Evolutionary conservation across 1,140 invertebrate genomes (phyloP), one percentile per base, ranked within the genome.

Genomic region (Magallana angulata): DNA sequence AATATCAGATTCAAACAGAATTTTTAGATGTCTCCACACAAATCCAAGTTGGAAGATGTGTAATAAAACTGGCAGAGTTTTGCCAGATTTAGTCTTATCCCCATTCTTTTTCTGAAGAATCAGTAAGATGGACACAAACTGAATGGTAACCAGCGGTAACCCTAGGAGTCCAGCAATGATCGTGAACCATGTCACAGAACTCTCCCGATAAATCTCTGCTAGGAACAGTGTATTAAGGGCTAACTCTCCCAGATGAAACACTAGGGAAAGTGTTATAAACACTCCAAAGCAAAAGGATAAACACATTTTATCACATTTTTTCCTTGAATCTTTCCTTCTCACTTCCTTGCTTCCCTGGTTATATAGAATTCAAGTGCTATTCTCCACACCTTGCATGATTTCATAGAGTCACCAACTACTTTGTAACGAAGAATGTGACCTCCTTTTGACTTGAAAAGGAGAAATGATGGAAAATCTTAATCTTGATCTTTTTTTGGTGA

Each of bases 11-110:
- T 98, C 97, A 86, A 98, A 97, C 90, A 98, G 97, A 1, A 98
- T 95, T 88, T 97, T 96, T 88, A 98, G 97, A 93, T 98, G 98
- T 90, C 98, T 95, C 97, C 97, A 98, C 14, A 98, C 95, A 68
- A 98, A 97, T 6, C 98, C 98, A 87, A 97, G 95, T 94, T 97
- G 97, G 2, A 97, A 95, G 0, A 97, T 94, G 94, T 98, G 98
- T 56, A 98, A 94, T 2, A 96, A 91, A 62, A 97, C 92, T n/a
- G 90, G 91, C 8, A 83, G 59, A 6, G 86, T 64, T 2, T 89
- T 87, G 85, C 89, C 84, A 57, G 71, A 90, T 48, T 85, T 80
- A n/a, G 90, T 89, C 60, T 91, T 62, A 12, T 90, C 86, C 57
- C 92, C 92, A 14, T 90, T 89, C 64, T 89, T 84, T 59, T 91